Evolutionary conservation across 92 coral and sea anemone genomes (phyloP), one percentile per base, ranked within the genome.

Genomic region (Porites cylindrica): DNA sequence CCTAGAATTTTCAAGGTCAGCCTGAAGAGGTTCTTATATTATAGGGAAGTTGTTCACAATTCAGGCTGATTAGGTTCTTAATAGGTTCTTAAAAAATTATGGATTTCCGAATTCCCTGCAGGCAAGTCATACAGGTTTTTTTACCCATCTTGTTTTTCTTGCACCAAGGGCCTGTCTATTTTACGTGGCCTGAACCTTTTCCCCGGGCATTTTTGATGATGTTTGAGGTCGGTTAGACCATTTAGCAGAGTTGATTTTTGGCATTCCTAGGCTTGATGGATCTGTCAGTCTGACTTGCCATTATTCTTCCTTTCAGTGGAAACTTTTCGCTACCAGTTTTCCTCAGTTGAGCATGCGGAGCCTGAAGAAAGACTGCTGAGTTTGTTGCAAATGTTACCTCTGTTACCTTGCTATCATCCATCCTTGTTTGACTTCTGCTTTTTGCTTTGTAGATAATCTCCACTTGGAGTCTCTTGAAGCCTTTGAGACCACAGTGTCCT

Each of bases 101-200:
- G 91, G 72, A 87, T 78, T 87, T 87, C 79, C 80, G 70, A 72
- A 60, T 86, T 86, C 23, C 90, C 80, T 65, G 85, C 12, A 66
- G 38, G 60, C 29, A 81, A 65, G 76, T 81, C 85, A 26, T 32
- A 23, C 23, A 62, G 70, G 58, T 6, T 52, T 10, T 6, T 52
- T 52, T 52, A 52, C 8, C 58, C 58, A 52, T 69, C 74, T 69
- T 69, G 51, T 71, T 71, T 71, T 38, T 71, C 56, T 6, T 8
- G 8, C 20, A 54, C 0, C 8, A 17, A 29, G 53, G 17, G 76
- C 13, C 53, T 71, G 56, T 71, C 76, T 71, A 71, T 71, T 17
- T 71, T 71, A 69, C 74, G 74, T 69, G 74, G 10, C 74, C 74
- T 38, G 74, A 69, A 69, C 38, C 74, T 69, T 69, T 69, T 69